Evolutionary conservation across 2,888 invertebrate species (phyloP), one percentile per base, ranked within the genome.

Genomic region (Apamea epomidion): DNA sequence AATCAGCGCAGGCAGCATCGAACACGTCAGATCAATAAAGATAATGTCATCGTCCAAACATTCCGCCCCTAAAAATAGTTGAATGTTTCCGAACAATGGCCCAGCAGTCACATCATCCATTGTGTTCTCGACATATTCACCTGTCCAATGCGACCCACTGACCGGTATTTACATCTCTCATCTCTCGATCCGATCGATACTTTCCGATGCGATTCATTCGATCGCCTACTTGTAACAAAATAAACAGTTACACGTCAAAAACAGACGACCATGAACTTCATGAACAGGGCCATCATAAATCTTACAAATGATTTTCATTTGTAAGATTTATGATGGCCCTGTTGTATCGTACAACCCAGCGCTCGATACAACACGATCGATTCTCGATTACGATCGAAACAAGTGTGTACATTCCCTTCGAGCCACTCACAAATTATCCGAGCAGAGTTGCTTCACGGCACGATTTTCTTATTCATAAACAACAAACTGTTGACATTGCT

Each of bases 61-160:
- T 76, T 82, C 85, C 81, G 25, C 62, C 80, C 85, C 87, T 87
- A 88, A 92, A 90, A 92, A 92, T 91, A 90, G 88, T 86, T 85
- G 74, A 81, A 89, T 81, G 87, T 88, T 88, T 81, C 80, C 81
- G 87, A 91, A 94, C 94, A 93, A 94, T 93, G 81, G 89, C 79
- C 79, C 80, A 87, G 78, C 90, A 87, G 86, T 85, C 90, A 87
- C 81, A 91, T 88, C 89, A 89, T 84, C 90, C 89, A 93, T 94
- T 94, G 93, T 92, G 84, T 84, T 90, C 82, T 77, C 84, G 82
- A 85, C 83, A 82, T 89, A 90, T 91, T 92, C 95, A 95, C 95
- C 95, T 95, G 95, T 93, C 92, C 87, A 87, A 85, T 88, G 85
- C 90, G 94, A 91, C 94, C 94, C 90, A 95, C 91, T 95, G 94